phyloP scores from a whole-genome alignment of 2,113 vertebrate genomes.

The Melanerpes formicivorus region DNA sequence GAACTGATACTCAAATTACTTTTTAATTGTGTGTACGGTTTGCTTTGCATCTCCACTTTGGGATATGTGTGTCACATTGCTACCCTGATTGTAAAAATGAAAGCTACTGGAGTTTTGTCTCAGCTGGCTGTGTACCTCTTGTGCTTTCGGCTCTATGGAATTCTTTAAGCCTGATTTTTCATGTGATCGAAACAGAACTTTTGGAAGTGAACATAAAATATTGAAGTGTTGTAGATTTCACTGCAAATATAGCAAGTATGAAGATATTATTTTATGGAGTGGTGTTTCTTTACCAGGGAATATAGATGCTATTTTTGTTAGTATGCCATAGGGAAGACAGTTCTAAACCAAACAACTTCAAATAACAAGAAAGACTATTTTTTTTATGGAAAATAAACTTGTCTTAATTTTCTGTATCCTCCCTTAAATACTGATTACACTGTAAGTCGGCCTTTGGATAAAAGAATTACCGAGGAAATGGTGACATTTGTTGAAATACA shows the following conservation, averaged over 20 bases:
- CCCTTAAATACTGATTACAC: neutral
- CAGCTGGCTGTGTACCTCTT: neutral
- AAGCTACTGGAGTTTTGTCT: neutral
- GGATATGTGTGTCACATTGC: neutral
- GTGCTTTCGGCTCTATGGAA: neutral
- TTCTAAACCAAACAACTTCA: neutral
- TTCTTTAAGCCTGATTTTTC: neutral
- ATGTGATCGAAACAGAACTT: neutral
- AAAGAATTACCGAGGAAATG: neutral
- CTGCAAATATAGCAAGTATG: neutral
- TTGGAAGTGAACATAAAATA: conserved; percentile 20
- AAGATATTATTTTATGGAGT: neutral
- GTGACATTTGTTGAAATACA: neutral
- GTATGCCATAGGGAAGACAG: neutral
- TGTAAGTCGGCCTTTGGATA: neutral
- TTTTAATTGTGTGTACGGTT: neutral
- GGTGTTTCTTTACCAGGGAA: neutral
- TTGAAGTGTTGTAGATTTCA: neutral
- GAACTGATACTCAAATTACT: neutral
- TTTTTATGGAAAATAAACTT: neutral
- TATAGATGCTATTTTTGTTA: neutral
- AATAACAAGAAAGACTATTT: neutral
- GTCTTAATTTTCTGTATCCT: neutral
- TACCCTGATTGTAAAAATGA: neutral
- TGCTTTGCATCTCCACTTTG: neutral